Conservation (phyloP, 2,888 invertebrate species). For the Eledone cirrhosa region DNA sequence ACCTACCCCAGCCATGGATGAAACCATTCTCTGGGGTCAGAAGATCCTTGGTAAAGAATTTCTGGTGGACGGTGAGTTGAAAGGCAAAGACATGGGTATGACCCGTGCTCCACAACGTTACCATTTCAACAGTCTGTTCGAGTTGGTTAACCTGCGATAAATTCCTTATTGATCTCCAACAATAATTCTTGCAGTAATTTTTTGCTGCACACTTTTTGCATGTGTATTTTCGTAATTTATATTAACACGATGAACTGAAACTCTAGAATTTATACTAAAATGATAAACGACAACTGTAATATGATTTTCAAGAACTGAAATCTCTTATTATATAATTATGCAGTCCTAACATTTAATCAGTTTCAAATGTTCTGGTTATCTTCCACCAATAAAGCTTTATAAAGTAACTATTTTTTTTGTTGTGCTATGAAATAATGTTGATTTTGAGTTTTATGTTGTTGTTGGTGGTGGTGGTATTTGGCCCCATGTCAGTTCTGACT, state of each 20-base stretch:
- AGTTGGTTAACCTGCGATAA: slow-evolving; percentile 37
- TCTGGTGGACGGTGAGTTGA: slow-evolving; percentile 47
- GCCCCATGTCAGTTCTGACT: no score
- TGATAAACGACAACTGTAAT: not conserved
- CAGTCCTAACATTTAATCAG: no score
- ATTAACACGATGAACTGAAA: no score
- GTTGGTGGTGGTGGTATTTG: no score
- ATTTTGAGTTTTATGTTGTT: no score
- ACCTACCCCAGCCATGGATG: slow-evolving; percentile 45
- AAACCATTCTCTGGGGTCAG: slow-evolving; percentile 52
- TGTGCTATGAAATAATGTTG: no score
- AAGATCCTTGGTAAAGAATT: slow-evolving; percentile 51
- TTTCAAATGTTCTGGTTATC: no score
- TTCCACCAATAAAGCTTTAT: no score
- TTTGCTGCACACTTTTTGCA: not conserved
- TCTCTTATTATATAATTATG: no score
- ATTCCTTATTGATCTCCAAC: not conserved
- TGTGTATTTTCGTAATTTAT: not conserved
- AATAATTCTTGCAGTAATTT: not conserved
- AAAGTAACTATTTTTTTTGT: no score
- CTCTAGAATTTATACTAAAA: not conserved
- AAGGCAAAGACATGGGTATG: slow-evolving; percentile 46
- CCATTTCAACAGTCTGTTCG: slow-evolving; percentile 45
- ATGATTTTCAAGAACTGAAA: no score
- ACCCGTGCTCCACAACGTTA: slow-evolving; percentile 52